Evolutionary conservation across 2,797 vertebrate genomes (phyloP), one percentile per base, ranked within the genome.

Genomic region (Chlorospingus flavigularis): DNA sequence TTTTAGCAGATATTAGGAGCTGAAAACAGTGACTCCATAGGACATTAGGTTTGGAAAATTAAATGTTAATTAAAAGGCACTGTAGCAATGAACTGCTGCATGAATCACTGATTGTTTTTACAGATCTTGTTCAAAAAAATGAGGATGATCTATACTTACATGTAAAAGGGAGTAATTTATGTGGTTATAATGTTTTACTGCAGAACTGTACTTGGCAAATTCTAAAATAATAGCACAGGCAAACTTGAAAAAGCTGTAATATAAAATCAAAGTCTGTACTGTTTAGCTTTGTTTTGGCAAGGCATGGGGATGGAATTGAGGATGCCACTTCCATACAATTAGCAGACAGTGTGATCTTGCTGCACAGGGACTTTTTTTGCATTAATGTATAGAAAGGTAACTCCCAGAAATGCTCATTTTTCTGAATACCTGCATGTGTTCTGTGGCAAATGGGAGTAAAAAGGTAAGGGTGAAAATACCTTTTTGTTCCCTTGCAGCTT

Each of bases 41-140:
- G 78, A 58, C 79, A 78, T 87, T 48, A 82, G 91, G 73, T 94
- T 94, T 96, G 75, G 87, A 72, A 96, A 96, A 91, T 88, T 78
- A 86, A 92, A 96, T 93, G 92, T 83, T 91, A 87, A 93, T 96
- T 96, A 89, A 90, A 95, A 96, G 93, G 80, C 87, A 42, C 54
- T 87, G 47, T 74, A 80, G 84, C 75, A 88, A 31, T 72, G 86
- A 94, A 74, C n/a, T 65, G 51, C 78, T 11, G 6, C 67, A 37
- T 95, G 89, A 95, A 96, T 94, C 92, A 96, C 75, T 72, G 87
- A 66, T 25, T 94, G 90, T 91, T 93, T 94, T 85, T 94, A 92
- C 85, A 86, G 81, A 68, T 76, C 78, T 80, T 89, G 47, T 37
- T 91, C 33, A 51, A 58, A 77, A 84, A 95, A 93, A 51, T 51